Base-by-base conservation (phyloP, 1,140 invertebrate species). In the Ctenoplectra terminalis region DNA sequence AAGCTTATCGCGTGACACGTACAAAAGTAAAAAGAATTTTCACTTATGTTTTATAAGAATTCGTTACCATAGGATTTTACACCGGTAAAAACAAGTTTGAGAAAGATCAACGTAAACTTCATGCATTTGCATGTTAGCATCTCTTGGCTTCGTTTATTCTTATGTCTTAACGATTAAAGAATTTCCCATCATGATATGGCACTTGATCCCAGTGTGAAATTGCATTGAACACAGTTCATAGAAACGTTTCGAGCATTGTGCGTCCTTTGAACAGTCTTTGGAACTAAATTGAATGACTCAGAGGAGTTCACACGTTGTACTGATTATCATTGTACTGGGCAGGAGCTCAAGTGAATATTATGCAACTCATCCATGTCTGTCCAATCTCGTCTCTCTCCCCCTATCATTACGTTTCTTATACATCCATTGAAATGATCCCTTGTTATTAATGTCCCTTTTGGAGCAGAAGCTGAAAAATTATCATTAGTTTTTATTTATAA, bases 391-490 rank as follows among this genome's bases (percentile, higher is more conserved):
- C 94, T 94, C 84, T 95, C 94, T 63, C 92, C 94, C 78, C 96
- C 95, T 72, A 98, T 96, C 72, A 95, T 95, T 13, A 99, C 95
- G 89, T 98, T 98, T 58, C 97, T 94, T 87, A 99, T 97, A 94
- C 98, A 99, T 13, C 98, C 98, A 90, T 97, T 97, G 93, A 99
- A 99, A 89, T 98, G 97, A 83, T 97, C 97, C 86, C 95, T 95
- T 58, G 94, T 95, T 89, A 95, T 94, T 69, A 96, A 92, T 37
- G 95, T 97, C 85, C 95, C 96, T 88, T 93, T 96, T 71, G 94
- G 95, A 79, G 95, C 96, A 83, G 95, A 93, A 82, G 95, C 97
- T 97, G 87, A 2, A 63, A 94, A 94, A 77, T 79, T 84, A 43
- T 43, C 2, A 75, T 29, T 20, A 29, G 13, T 34, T n/a, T 13